phyloP scores from a whole-genome alignment of 2,888 invertebrate genomes.

The Phyllotreta striolata region DNA sequence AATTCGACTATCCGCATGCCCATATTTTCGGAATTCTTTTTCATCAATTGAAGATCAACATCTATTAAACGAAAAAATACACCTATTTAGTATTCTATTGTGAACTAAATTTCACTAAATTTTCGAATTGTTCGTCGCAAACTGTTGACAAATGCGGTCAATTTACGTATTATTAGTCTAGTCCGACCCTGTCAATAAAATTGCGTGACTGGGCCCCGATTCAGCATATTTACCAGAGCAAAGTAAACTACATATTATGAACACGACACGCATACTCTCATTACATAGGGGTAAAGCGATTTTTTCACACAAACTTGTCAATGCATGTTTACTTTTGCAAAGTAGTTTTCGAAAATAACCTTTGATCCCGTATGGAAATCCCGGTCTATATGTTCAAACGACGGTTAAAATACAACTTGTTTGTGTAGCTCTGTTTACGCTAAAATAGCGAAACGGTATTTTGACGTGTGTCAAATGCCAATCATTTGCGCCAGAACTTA shows the following conservation, averaged over 20 bases:
- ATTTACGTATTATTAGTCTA: not conserved
- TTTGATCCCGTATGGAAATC: not conserved
- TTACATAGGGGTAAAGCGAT: conserved; percentile 4
- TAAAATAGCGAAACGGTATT: too few relatives aligned
- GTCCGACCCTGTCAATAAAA: conserved; percentile 14
- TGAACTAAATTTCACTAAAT: not conserved
- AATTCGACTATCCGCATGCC: conserved; percentile 22
- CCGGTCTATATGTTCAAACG: too few relatives aligned
- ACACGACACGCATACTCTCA: conserved; percentile 14
- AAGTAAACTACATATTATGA: conserved; percentile 6
- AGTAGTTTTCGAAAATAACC: not conserved
- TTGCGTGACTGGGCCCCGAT: conserved; percentile 14
- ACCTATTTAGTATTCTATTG: not conserved
- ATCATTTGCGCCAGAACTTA: too few relatives aligned
- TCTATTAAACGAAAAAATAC: conserved; percentile 30
- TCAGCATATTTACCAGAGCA: conserved; percentile 20
- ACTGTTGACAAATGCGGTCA: conserved; percentile 1
- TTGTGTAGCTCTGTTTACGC: too few relatives aligned
- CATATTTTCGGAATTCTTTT: conserved; percentile 36
- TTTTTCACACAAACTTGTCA: not conserved
- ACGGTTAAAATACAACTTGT: too few relatives aligned
- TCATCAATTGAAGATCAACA: conserved; percentile 29
- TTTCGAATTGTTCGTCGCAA: not conserved
- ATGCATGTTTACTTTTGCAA: not conserved
- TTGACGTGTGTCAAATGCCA: too few relatives aligned